Percentiles rank a stretch among this genome's conserved stretches.
These are phyloP conservation scores for Calameuta idolon DNA, from an alignment of 2,888 invertebrate species.

Conservation along the genomic window DNA sequence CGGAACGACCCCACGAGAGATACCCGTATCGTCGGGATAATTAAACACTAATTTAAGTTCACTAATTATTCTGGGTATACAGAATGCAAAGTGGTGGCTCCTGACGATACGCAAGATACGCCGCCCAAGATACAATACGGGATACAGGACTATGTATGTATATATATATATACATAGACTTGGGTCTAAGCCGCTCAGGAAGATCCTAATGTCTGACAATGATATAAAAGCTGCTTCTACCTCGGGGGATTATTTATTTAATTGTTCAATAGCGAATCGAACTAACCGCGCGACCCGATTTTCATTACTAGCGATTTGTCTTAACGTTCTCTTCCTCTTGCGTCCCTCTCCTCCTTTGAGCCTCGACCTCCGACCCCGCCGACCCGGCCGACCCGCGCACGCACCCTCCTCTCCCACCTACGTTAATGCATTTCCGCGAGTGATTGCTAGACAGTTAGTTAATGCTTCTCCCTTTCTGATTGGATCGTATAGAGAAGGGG, in stretches of 20 bases:
- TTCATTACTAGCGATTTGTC: neutral
- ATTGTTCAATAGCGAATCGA: neutral
- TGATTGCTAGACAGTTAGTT: no score
- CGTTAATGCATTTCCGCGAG: no score
- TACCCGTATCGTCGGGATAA: neutral
- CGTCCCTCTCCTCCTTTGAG: neutral
- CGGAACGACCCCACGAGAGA: constrained; percentile 22
- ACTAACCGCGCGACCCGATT: neutral
- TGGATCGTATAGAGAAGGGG: no score
- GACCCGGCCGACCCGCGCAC: no score
- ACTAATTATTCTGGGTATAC: constrained; percentile 20
- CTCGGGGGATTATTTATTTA: neutral
- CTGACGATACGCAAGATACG: neutral
- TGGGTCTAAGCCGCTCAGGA: no score
- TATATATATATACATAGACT: neutral
- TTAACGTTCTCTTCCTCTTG: neutral
- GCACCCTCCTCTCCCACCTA: no score
- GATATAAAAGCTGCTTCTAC: neutral
- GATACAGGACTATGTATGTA: neutral
- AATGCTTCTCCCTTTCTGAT: no score
- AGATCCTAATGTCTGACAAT: neutral
- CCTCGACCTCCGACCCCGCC: neutral
- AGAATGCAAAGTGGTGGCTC: neutral
- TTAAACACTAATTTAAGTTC: constrained; percentile 21
- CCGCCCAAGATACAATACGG: neutral